Conservation (phyloP, 2,113 vertebrate genomes). For the Nesogale talazaci region DNA sequence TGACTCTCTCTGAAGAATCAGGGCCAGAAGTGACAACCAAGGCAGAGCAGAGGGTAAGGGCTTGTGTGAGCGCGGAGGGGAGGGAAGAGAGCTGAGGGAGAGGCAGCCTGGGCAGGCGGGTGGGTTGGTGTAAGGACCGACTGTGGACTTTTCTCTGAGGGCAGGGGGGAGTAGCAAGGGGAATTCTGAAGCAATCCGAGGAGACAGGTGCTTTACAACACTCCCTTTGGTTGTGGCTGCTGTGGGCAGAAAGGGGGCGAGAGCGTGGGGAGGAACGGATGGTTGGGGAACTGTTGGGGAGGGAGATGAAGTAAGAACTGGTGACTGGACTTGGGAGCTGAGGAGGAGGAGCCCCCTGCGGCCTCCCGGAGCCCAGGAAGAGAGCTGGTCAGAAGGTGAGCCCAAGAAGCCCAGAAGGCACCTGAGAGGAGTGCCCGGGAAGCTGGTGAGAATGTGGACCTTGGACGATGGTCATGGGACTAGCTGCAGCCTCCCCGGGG, state of each 20-base stretch:
- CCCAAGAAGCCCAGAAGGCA: not conserved
- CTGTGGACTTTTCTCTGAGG: not conserved
- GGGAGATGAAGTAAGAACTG: conserved; percentile 6
- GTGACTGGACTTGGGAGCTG: not conserved
- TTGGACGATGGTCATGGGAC: not conserved
- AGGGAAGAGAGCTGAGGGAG: not conserved
- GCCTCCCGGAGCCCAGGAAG: not conserved
- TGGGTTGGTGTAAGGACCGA: not conserved
- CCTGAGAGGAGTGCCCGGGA: not conserved
- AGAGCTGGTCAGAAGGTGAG: not conserved
- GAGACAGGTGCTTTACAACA: conserved; percentile 51
- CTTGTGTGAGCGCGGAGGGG: not conserved
- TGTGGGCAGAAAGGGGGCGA: not conserved
- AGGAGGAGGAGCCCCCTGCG: not conserved
- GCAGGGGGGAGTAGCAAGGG: not conserved
- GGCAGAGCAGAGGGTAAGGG: not conserved
- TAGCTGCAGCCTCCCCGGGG: not conserved
- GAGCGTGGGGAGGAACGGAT: not conserved
- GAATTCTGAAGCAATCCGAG: conserved; percentile 43
- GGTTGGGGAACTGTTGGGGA: not conserved
- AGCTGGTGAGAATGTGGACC: not conserved
- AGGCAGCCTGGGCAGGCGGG: not conserved
- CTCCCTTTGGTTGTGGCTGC: not conserved
- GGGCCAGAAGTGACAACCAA: not conserved
- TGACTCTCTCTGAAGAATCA: not conserved